phyloP scores from a whole-genome alignment of 2,113 vertebrate genomes.

The Perccottus glenii region DNA sequence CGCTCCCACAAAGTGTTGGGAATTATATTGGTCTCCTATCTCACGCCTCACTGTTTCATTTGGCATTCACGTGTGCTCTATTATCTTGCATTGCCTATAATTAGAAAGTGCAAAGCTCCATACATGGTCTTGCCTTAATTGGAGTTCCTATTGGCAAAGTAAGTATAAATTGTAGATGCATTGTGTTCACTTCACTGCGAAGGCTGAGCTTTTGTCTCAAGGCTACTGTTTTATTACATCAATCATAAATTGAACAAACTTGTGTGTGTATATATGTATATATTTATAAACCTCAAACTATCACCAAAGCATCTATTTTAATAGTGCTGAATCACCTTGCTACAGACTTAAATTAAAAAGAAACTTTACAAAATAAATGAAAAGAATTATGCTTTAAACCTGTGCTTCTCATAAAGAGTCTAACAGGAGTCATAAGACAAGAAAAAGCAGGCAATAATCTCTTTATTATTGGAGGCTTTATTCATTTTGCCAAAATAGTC shows the following conservation, averaged over 20 bases:
- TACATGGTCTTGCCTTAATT: slow-evolving; percentile 26
- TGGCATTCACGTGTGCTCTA: slow-evolving; percentile 27
- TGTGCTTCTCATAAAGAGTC: too few species aligned
- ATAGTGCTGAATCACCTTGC: too few species aligned
- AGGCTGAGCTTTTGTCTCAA: too few species aligned
- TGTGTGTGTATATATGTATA: too few species aligned
- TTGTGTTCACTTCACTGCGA: neutral
- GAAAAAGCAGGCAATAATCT: neutral
- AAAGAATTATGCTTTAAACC: too few species aligned
- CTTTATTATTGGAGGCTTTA: neutral
- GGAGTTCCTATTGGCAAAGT: slow-evolving; percentile 40
- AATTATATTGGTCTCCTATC: slow-evolving; percentile 20
- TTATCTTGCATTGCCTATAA: slow-evolving; percentile 21
- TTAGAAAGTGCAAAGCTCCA: slow-evolving; percentile 7
- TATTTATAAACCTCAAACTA: too few species aligned
- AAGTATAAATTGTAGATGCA: neutral
- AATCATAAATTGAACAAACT: too few species aligned
- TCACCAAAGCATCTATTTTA: too few species aligned
- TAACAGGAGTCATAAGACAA: neutral
- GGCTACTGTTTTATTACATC: too few species aligned
- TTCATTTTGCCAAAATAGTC: too few species aligned
- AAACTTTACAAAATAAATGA: too few species aligned
- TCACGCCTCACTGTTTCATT: slow-evolving; percentile 43
- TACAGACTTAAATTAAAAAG: too few species aligned
- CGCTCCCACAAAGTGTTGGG: slow-evolving; percentile 29